Base-by-base conservation (phyloP, 2,797 vertebrate genomes). In the Hypotaenidia philippensis region DNA sequence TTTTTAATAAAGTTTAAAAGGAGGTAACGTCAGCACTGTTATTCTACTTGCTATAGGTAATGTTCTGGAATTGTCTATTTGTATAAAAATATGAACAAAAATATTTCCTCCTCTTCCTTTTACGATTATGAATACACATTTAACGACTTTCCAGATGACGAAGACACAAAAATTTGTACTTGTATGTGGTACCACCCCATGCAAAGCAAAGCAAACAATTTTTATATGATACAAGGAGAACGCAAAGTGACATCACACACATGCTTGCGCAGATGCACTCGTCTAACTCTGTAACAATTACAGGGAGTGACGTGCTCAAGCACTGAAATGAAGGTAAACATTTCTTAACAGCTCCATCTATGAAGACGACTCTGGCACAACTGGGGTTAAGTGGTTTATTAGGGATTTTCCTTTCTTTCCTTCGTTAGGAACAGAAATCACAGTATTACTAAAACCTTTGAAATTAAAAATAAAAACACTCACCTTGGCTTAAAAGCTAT, bases 391-490 rank as follows among this genome's bases (percentile, higher is more conserved):
- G 53, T 13, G 52, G 61, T 89, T 83, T 86, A 56, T 64, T 77
- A 90, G 29, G 52, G 10, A 70, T 78, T 90, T 94, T 23, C 13
- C 49, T 91, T 74, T n/a, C 18, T 10, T 88, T 86, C 80, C 64
- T 95, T 95, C 75, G 78, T 71, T 75, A 79, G 55, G 40, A 68
- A 82, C 49, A 95, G 91, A 95, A 96, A 64, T 90, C 36, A 77
- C 26, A 83, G 45, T 47, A 94, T 90, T 76, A 96, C 91, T 87
- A 93, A 91, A 84, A 57, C n/a, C 49, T 96, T 90, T 91, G 78
- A 96, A 96, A 94, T 86, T 66, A 56, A 79, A 82, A 83, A 70
- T 23, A 59, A 92, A 94, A 91, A 82, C 53, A 87, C 38, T 71
- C 74, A 38, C 11, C 49, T 79, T 80, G 60, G 27, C 52, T 87